A percentile compares a stretch with the other conserved stretches of the same genome.
phyloP scores from a whole-genome alignment of 2,113 vertebrate species.

The Istiophorus platypterus region DNA sequence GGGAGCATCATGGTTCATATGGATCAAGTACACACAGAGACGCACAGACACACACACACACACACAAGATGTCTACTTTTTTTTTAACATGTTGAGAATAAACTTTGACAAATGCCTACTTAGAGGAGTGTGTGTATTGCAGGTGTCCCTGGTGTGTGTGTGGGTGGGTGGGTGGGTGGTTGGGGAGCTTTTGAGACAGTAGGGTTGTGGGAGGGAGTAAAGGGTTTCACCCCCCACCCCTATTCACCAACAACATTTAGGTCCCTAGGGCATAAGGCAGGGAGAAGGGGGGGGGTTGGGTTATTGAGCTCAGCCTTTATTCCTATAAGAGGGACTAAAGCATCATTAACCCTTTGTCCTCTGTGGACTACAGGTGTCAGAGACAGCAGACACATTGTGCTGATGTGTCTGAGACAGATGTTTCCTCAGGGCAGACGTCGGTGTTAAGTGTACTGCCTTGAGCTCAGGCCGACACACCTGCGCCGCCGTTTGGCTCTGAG shows the following conservation, averaged over 20 bases:
- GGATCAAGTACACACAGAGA: neutral
- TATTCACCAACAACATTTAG: conserved; percentile 21
- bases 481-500: neutral
- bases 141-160: conserved; percentile 30
- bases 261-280: conserved; percentile 41
- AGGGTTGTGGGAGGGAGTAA: conserved; percentile 32
- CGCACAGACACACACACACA: conserved; percentile 2
- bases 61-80: neutral
- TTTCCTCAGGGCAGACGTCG: neutral
- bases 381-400: conserved; percentile 27
- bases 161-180: neutral
- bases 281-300: conserved; percentile 11
- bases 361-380: conserved; percentile 26
- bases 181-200: conserved; percentile 47
- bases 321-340: conserved; percentile 48
- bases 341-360: conserved; percentile 70
- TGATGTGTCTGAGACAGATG: conserved; percentile 7
- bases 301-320: conserved; percentile 62
- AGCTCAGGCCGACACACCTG: conserved; percentile 8
- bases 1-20: neutral
- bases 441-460: neutral
- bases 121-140: conserved; percentile 22
- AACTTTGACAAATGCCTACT: conserved; percentile 50
- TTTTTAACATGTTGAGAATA: conserved; percentile 13
- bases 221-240: conserved; percentile 13